Conservation (phyloP, 1,140 invertebrate species). For the Protaetia brevitarsis region DNA sequence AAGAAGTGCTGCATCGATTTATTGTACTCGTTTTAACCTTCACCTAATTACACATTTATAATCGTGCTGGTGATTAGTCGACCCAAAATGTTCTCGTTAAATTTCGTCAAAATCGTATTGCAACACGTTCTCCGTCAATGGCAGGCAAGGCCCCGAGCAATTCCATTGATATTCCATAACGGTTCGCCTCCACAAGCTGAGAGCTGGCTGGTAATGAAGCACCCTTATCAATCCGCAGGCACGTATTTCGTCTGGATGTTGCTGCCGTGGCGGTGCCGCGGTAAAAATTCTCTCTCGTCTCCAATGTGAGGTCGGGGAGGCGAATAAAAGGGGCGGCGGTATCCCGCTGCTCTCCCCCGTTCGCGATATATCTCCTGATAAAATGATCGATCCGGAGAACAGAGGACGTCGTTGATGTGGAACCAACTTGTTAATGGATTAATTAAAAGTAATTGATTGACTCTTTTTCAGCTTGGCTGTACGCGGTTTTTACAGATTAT, state of each 20-base stretch:
- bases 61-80: not conserved
- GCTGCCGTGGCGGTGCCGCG: not conserved
- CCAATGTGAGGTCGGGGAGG: not conserved
- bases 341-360: not conserved
- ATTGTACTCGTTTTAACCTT: too few species aligned
- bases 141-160: not conserved
- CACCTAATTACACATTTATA: not conserved
- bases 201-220: not conserved
- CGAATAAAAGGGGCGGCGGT: too few species aligned
- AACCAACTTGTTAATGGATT: slow-evolving; percentile 15
- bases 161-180: slow-evolving; percentile 9
- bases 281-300: not conserved
- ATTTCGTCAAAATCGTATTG: not conserved
- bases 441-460: slow-evolving; percentile 14
- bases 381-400: not conserved
- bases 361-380: not conserved
- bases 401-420: not conserved
- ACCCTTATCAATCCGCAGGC: slow-evolving; percentile 2
- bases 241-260: not conserved
- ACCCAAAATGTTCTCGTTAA: not conserved
- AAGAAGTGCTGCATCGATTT: too few species aligned
- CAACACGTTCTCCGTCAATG: slow-evolving; percentile 9
- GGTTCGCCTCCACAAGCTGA: not conserved
- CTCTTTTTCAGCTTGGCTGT: slow-evolving; percentile 1
- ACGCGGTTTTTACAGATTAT: slow-evolving; percentile 1